A percentile compares a stretch with the other conserved stretches of the same genome.
These are phyloP conservation scores for Urocyon cinereoargenteus DNA, from an alignment of 2,797 vertebrate species.

Conservation along the genomic window DNA sequence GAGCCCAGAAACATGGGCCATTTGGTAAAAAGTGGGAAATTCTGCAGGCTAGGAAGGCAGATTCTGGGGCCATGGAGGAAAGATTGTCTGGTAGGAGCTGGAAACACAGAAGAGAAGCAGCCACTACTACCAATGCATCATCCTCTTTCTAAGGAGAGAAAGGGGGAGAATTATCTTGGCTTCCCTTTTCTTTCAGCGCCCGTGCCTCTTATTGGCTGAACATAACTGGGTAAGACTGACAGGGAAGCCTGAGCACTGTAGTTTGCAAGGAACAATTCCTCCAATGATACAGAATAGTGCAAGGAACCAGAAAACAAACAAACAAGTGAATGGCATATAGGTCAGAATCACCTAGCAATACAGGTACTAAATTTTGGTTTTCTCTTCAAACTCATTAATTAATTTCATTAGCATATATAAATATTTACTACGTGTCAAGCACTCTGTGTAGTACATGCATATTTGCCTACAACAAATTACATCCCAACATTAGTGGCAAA, in stretches of 20 bases:
- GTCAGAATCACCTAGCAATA: neutral
- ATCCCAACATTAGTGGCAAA: neutral
- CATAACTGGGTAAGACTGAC: neutral
- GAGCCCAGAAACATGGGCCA: neutral
- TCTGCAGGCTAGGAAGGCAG: neutral
- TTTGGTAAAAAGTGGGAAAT: neutral
- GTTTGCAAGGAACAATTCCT: neutral
- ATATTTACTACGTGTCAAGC: neutral
- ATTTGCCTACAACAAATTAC: neutral
- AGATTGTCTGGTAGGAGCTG: neutral
- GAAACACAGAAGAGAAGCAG: neutral
- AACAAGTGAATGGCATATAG: neutral
- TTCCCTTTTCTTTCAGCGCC: neutral
- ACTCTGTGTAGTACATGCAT: neutral
- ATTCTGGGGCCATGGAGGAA: neutral
- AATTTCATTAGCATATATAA: neutral
- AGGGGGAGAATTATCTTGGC: neutral
- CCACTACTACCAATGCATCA: neutral
- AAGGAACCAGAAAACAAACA: neutral
- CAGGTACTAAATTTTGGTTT: neutral
- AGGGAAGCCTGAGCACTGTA: neutral
- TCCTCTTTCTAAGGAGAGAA: neutral
- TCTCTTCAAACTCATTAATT: neutral
- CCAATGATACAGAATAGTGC: neutral
- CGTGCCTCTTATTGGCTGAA: constrained; percentile 3